Evolutionary conservation across 2,797 vertebrate species (phyloP).

Genomic region (Spondyliosoma cantharus): DNA sequence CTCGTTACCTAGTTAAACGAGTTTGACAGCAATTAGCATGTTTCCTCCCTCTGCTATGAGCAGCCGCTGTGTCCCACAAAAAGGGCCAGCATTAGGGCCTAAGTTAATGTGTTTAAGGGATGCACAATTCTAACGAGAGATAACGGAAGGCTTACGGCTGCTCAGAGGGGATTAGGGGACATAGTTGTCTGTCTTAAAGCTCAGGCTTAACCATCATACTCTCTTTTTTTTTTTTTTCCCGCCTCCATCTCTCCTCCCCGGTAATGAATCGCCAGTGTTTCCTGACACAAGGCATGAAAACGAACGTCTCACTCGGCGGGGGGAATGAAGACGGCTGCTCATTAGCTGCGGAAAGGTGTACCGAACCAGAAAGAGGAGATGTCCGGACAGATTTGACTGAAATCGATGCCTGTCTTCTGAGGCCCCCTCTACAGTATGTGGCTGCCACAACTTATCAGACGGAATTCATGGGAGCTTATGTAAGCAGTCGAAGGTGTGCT

Average conservation of each 20-base stretch:
- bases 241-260: slow-evolving; percentile 57
- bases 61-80: slow-evolving; percentile 71
- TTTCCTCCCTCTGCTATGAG: slow-evolving; percentile 62
- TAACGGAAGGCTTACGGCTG: slow-evolving; percentile 85
- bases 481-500: slow-evolving; percentile 31
- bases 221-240: slow-evolving; percentile 19
- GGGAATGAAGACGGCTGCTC: slow-evolving; percentile 74
- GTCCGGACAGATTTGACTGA: slow-evolving; percentile 76
- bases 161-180: slow-evolving; percentile 85
- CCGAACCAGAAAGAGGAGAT: slow-evolving; percentile 68
- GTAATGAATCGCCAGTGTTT: slow-evolving; percentile 80
- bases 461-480: slow-evolving; percentile 50
- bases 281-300: slow-evolving; percentile 76
- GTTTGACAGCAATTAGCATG: slow-evolving; percentile 78
- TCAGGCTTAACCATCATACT: slow-evolving; percentile 81
- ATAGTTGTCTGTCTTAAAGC: slow-evolving; percentile 84
- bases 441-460: slow-evolving; percentile 63
- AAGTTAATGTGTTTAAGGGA: slow-evolving; percentile 87
- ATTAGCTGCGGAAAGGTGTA: slow-evolving; percentile 80
- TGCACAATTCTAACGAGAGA: slow-evolving; percentile 85
- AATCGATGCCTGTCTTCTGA: slow-evolving; percentile 73
- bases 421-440: slow-evolving; percentile 60
- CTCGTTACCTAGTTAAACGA: slow-evolving; percentile 74
- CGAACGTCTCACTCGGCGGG: slow-evolving; percentile 69
- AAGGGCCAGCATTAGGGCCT: slow-evolving; percentile 73